Conservation (phyloP, 2,888 invertebrate species). For the Gymnocheta viridis region DNA sequence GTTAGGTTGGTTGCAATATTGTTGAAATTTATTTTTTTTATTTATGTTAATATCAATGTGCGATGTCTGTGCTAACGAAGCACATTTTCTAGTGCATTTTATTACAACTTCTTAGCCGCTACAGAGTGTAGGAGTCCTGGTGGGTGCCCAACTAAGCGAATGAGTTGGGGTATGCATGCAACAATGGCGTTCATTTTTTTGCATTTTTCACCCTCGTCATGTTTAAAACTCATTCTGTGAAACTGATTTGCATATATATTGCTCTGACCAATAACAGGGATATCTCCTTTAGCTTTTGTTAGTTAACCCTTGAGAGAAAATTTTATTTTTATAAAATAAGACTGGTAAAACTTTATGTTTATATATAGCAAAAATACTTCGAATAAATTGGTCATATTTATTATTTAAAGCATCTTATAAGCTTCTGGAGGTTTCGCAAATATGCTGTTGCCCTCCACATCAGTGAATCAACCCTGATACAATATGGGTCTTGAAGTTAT, state of each 20-base stretch:
- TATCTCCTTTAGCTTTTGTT: conserved; percentile 18
- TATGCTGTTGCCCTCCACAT: no score
- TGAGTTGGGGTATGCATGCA: not conserved
- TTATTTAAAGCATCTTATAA: no score
- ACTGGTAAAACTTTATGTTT: no score
- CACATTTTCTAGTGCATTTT: conserved; percentile 49
- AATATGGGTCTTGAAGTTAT: no score
- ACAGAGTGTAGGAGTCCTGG: not conserved
- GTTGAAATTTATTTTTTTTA: conserved; percentile 28
- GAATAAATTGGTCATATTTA: no score
- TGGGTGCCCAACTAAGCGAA: not conserved
- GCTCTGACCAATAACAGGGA: conserved; percentile 64
- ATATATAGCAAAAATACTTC: no score
- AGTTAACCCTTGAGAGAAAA: conserved; percentile 39
- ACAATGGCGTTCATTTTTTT: not conserved
- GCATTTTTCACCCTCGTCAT: conserved; percentile 1
- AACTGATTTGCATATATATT: conserved; percentile 71
- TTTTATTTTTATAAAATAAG: not conserved
- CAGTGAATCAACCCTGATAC: no score
- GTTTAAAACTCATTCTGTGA: conserved; percentile 31
- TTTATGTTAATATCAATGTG: conserved; percentile 1
- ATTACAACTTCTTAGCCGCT: conserved; percentile 19
- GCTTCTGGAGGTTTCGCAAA: no score
- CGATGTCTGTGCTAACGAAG: not conserved
- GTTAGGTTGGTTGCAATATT: not conserved